Evolutionary conservation across 2,888 invertebrate species (phyloP), one percentile per base, ranked within the genome.

Genomic region (Tenthredo mesomela): DNA sequence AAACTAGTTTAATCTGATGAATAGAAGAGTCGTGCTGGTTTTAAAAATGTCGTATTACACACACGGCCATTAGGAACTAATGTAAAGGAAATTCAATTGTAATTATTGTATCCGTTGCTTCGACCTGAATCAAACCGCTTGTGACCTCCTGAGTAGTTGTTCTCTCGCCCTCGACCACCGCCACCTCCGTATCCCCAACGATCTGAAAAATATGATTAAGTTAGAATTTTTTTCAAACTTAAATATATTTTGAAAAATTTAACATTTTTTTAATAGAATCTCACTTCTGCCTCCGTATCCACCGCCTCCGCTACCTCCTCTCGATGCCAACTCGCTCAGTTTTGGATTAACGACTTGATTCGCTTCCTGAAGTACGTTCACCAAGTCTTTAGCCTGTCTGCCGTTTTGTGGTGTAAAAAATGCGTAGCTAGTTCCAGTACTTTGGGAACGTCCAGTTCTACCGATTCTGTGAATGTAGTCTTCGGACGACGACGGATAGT

Each of bases 401-500:
- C 96, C 95, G 93, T 98, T 98, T 89, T 96, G 96, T 65, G 97
- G 97, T 73, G 98, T 98, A 94, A 98, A 98, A 95, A 99, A 98
- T 85, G 98, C 98, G 93, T 98, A 98, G 70, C 98, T 98, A 86
- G 98, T 98, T 89, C 98, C 98, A 89, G 97, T 97, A 89, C 96
- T 95, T 93, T 97, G 96, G 67, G 97, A 97, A 83, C 98, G 96
- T 82, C 98, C 98, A 65, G 98, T 98, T 90, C 98, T 96, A 86
- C 98, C 98, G 93, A 98, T 99, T 87, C 98, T 96, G 94, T 98
- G 98, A 91, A 98, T 98, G 93, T 98, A 98, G 94, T 98, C 98
- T 93, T 99, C 98, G 84, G 98, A 98, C 86, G 97, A 98, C 93
- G 97, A 97, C 85, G 98, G 98, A 94, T 98, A 99, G 94, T 98